phyloP scores from a whole-genome alignment of 1,140 invertebrate species.

The Holcopasites calliopsidis region DNA sequence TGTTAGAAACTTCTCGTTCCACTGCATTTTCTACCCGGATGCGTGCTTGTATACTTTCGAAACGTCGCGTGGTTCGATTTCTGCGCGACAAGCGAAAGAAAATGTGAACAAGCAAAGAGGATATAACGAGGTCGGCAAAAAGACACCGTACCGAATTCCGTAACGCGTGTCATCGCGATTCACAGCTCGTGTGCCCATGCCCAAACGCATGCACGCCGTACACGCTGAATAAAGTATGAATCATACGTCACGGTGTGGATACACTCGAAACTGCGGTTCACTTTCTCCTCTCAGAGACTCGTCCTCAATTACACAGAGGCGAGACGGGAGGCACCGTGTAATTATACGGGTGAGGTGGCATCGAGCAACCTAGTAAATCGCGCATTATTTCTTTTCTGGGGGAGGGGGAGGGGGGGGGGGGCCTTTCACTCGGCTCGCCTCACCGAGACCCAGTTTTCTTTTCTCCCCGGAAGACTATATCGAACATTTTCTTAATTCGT shows the following conservation, averaged over 20 bases:
- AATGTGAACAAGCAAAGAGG: not conserved
- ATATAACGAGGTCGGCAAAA: slow-evolving; percentile 14
- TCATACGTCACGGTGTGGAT: slow-evolving; percentile 60
- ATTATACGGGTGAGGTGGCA: slow-evolving; percentile 72
- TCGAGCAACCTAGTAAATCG: slow-evolving; percentile 65
- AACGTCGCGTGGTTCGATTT: not conserved
- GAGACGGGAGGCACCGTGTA: slow-evolving; percentile 66
- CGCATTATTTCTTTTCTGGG: slow-evolving; percentile 53
- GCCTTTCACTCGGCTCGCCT: slow-evolving; percentile 50
- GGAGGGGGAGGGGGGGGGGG: not conserved
- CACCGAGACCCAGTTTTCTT: slow-evolving; percentile 56
- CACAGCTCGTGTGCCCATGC: slow-evolving; percentile 31
- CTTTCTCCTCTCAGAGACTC: slow-evolving; percentile 68
- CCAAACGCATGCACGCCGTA: slow-evolving; percentile 19
- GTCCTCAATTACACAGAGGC: slow-evolving; percentile 73
- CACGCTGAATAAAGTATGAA: slow-evolving; percentile 65
- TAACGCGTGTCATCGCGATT: slow-evolving; percentile 47
- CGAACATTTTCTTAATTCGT: slow-evolving; percentile 25
- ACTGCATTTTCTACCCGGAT: slow-evolving; percentile 11
- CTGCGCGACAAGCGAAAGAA: not conserved
- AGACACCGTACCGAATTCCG: slow-evolving; percentile 39
- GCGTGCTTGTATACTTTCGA: not conserved
- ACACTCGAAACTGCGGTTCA: slow-evolving; percentile 55
- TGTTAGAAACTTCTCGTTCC: too few relatives aligned
- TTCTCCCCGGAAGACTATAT: not conserved